A percentile compares a stretch with the other conserved stretches of the same genome.
phyloP scores from a whole-genome alignment of 2,797 vertebrate species.

The Enteromius trimaculatus region DNA sequence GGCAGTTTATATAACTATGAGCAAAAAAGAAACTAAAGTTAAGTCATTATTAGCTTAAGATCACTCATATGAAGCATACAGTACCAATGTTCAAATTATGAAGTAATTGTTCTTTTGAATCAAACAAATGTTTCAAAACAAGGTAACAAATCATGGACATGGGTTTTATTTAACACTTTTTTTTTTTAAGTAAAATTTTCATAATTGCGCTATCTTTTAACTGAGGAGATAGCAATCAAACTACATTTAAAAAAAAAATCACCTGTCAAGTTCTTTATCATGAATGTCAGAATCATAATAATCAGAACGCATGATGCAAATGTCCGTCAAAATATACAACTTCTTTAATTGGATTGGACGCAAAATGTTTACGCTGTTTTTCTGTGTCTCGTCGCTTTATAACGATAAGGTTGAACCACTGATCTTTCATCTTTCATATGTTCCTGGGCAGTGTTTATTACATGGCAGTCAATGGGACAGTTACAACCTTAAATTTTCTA shows the following conservation, averaged over 20 bases:
- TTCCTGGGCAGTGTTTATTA: no score
- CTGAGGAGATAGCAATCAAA: not conserved
- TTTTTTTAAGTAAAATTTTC: not conserved
- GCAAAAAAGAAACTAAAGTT: not conserved
- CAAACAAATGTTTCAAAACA: not conserved
- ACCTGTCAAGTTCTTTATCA: not conserved
- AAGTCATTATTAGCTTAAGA: not conserved
- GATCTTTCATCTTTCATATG: no score
- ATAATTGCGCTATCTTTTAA: slow-evolving; percentile 3
- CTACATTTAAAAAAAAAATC: not conserved
- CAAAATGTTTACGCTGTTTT: no score
- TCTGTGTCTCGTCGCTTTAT: no score
- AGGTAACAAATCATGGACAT: no score
- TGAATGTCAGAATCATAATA: not conserved
- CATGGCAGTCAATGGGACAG: no score
- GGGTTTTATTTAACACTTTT: not conserved
- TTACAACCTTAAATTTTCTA: no score
- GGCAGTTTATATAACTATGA: not conserved
- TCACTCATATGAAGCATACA: no score
- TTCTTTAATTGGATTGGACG: not conserved
- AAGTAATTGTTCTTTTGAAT: not conserved
- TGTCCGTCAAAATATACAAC: not conserved
- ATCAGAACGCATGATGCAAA: not conserved
- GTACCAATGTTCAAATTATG: not conserved
- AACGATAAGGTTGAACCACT: no score